phyloP scores from a whole-genome alignment of 2,888 invertebrate genomes.

The Platynereis dumerilii region DNA sequence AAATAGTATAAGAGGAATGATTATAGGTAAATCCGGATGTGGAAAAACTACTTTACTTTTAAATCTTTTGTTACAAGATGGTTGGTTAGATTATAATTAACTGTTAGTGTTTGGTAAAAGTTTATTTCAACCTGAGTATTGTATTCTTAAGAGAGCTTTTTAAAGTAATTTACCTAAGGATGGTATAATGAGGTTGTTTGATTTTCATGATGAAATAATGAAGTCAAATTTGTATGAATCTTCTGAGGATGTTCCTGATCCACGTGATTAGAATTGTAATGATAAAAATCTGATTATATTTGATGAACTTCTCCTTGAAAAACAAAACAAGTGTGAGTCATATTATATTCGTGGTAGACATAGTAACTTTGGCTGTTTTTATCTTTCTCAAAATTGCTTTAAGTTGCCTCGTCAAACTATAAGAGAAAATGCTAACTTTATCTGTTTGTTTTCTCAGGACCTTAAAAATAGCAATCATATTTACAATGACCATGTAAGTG shows the following conservation, averaged over 20 bases:
- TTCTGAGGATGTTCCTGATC: conserved; percentile 20
- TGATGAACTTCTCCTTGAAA: conserved; percentile 22
- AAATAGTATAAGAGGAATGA: too few relatives aligned
- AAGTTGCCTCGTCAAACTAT: conserved; percentile 19
- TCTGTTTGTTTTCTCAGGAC: conserved; percentile 17
- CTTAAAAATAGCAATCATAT: conserved; percentile 12
- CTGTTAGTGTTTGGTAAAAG: too few relatives aligned
- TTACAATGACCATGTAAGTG: conserved; percentile 12
- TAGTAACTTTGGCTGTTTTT: conserved; percentile 9
- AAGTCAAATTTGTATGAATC: not conserved
- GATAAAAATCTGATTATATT: conserved; percentile 24
- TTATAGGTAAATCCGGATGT: too few relatives aligned
- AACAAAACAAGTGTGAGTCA: conserved; percentile 12
- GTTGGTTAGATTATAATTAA: too few relatives aligned
- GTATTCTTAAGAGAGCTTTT: too few relatives aligned
- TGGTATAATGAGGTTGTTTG: too few relatives aligned
- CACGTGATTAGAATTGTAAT: conserved; percentile 11
- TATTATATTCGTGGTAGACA: conserved; percentile 17
- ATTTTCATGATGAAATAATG: not conserved
- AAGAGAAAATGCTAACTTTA: conserved; percentile 15
- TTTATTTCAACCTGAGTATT: too few relatives aligned
- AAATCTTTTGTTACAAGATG: too few relatives aligned
- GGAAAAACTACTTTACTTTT: too few relatives aligned
- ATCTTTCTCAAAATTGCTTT: conserved; percentile 25
- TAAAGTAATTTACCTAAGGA: too few relatives aligned